phyloP scores from a whole-genome alignment of 2,113 vertebrate genomes.

The Etheostoma spectabile region DNA sequence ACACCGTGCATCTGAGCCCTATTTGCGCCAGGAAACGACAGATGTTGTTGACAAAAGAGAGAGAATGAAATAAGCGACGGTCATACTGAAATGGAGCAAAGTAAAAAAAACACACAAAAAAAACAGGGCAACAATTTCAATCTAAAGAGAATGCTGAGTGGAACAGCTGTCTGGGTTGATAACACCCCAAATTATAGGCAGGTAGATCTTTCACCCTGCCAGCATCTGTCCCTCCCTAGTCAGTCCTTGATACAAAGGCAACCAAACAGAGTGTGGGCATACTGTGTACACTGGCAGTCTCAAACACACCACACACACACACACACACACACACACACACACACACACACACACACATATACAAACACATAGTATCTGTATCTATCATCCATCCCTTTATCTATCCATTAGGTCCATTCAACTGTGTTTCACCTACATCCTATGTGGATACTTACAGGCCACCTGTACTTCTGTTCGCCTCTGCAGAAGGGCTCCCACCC shows the following conservation, averaged over 20 bases:
- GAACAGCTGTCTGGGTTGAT: slow-evolving; percentile 77
- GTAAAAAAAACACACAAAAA: slow-evolving; percentile 59
- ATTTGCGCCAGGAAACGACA: slow-evolving; percentile 55
- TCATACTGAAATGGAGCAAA: slow-evolving; percentile 66
- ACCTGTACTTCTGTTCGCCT: slow-evolving; percentile 96
- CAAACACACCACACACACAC: slow-evolving; percentile 6
- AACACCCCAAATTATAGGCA: slow-evolving; percentile 61
- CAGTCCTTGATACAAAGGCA: slow-evolving; percentile 69
- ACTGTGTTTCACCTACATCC: slow-evolving; percentile 26
- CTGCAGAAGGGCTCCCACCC: slow-evolving; percentile 95
- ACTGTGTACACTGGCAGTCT: slow-evolving; percentile 46
- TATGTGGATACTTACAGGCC: slow-evolving; percentile 91
- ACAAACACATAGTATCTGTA: not conserved
- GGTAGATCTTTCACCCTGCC: slow-evolving; percentile 73
- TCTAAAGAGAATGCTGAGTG: slow-evolving; percentile 72
- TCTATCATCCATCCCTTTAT: slow-evolving; percentile 23
- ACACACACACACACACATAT: not conserved
- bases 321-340: slow-evolving; percentile 5
- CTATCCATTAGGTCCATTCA: slow-evolving; percentile 15
- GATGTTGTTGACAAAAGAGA: slow-evolving; percentile 79
- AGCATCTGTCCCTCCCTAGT: slow-evolving; percentile 68
- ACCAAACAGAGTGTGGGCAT: slow-evolving; percentile 51
- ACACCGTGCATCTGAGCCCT: not conserved
- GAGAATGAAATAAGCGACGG: slow-evolving; percentile 51
- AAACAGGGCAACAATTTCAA: slow-evolving; percentile 66